Evolutionary conservation across 2,113 vertebrate genomes (phyloP), one percentile per base, ranked within the genome.

Genomic region (Dolichotis patagonum): DNA sequence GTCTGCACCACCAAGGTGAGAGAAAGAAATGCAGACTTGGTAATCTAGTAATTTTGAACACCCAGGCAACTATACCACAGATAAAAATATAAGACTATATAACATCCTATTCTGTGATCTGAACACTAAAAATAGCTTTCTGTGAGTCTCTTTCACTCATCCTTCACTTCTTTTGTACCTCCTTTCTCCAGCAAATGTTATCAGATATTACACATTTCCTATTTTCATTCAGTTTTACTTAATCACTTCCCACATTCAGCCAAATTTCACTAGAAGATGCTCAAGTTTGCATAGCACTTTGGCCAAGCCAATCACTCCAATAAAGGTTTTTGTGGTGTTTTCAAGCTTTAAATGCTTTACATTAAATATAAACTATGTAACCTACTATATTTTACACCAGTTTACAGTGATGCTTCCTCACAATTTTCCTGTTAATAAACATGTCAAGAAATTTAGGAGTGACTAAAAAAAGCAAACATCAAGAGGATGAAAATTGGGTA

Each of bases 211-310:
- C 26, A 69, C 9, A 78, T 54, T 91, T 78, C 62, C 83, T 92
- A 88, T 90, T 92, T 96, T 88, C 88, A 96, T 49, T 88, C 85
- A 86, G 65, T 41, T 93, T 93, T 95, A 96, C 92, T 90, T 88
- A 80, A 92, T 92, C 75, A 75, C 67, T 94, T 90, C 96, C 85
- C 71, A 75, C 41, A 20, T 92, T 97, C 83, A 90, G 86, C 88
- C 92, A 95, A 85, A 91, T 90, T 54, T 90, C 49, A 67, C 28
- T 67, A 94, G 24, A 26, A 20, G 71, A 90, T 62, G 69, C 65
- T 88, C 96, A 86, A 87, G 77, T 96, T 82, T 96, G 49, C 41
- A 5, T 30, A 90, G 52, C 56, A 89, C 90, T 95, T 96, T 96
- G 56, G 87, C 85, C 95, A 92, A 96, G 65, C 35, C 71, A 77